phyloP scores from a whole-genome alignment of 2,113 vertebrate genomes.

The Callochromis pleurospilus region DNA sequence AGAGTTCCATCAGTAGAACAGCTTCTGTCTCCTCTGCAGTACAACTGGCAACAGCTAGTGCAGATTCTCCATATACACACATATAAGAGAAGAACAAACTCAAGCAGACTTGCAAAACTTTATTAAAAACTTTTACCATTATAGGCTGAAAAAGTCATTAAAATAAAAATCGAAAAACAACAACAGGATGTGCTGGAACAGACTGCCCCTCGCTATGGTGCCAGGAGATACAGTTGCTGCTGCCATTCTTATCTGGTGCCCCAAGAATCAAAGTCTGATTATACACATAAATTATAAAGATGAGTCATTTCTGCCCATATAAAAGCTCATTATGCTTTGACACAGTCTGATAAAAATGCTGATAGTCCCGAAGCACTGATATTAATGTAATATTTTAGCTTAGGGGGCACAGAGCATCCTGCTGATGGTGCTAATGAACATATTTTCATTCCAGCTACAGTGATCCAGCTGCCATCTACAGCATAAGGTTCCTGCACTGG shows the following conservation, averaged over 20 bases:
- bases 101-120: not conserved
- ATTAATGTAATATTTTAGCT: not conserved
- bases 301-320: not conserved
- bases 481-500: not conserved
- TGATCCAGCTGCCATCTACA: not conserved
- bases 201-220: not conserved
- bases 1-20: not conserved
- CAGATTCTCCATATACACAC: not conserved
- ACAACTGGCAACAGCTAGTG: not conserved
- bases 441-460: not conserved
- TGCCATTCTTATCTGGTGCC: not conserved
- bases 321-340: not conserved
- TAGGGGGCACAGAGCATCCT: not conserved
- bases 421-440: not conserved
- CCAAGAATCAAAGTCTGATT: not conserved
- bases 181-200: not conserved
- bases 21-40: not conserved
- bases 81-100: not conserved
- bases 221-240: not conserved
- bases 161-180: not conserved
- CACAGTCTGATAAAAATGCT: not conserved
- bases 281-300: not conserved
- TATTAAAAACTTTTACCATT: not conserved
- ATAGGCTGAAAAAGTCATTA: not conserved
- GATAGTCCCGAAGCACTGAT: not conserved